These are phyloP conservation scores for Anastatus disparis DNA, from an alignment of 1,140 invertebrate species.

Conservation along the genomic window DNA sequence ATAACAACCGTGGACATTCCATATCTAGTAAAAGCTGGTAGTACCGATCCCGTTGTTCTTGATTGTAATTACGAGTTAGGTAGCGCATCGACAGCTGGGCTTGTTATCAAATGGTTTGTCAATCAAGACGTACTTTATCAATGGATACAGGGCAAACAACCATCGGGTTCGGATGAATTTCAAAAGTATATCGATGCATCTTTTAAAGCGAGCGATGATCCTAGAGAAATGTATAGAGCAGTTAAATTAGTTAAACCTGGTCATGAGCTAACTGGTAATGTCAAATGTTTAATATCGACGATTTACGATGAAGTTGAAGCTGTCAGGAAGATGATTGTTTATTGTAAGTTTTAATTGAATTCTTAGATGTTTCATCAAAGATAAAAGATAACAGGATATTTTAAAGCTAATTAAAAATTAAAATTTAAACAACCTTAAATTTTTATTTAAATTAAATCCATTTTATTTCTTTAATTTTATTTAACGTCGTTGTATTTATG, in stretches of 20 bases:
- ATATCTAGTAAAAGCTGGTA: constrained; percentile 74
- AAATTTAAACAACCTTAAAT: too few relatives aligned
- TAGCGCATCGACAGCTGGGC: constrained; percentile 61
- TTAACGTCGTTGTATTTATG: too few relatives aligned
- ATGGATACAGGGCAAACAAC: constrained; percentile 76
- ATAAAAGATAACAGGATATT: too few relatives aligned
- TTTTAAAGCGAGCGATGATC: constrained; percentile 73
- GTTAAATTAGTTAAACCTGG: constrained; percentile 76
- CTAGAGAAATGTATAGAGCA: constrained; percentile 75
- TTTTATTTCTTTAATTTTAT: too few relatives aligned
- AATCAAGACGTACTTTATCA: constrained; percentile 79
- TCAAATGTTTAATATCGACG: constrained; percentile 79
- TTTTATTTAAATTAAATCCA: too few relatives aligned
- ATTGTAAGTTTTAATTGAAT: constrained; percentile 75
- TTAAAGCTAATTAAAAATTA: too few relatives aligned
- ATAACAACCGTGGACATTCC: constrained; percentile 78
- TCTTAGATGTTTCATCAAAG: too few relatives aligned
- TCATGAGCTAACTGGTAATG: constrained; percentile 79
- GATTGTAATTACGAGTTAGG: constrained; percentile 82
- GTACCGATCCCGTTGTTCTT: constrained; percentile 73
- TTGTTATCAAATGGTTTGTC: constrained; percentile 85
- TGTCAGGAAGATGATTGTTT: constrained; percentile 77
- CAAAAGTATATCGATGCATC: constrained; percentile 72
- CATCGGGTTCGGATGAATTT: constrained; percentile 73
- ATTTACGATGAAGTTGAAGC: constrained; percentile 76